A percentile compares a stretch with the other conserved stretches of the same genome.
These are phyloP conservation scores for Melanotaenia maccullochi DNA, from an alignment of 2,797 vertebrate species.

Conservation along the genomic window DNA sequence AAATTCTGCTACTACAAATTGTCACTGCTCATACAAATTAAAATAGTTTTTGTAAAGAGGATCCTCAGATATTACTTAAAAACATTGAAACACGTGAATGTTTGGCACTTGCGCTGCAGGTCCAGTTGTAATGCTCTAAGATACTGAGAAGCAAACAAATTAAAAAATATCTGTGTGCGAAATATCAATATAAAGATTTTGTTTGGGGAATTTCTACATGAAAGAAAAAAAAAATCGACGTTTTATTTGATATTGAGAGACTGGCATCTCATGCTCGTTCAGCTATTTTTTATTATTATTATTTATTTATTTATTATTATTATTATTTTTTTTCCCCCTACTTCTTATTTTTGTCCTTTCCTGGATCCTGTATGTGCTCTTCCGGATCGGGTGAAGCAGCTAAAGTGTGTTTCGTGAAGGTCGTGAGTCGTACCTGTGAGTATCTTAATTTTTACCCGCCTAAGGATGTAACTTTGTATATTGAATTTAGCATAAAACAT, in stretches of 20 bases:
- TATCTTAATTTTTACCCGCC: conserved; percentile 8
- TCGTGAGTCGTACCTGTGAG: conserved; percentile 68
- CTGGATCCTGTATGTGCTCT: conserved; percentile 9
- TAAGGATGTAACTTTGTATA: accelerated
- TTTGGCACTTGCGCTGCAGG: not conserved
- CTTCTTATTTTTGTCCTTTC: conserved; percentile 33
- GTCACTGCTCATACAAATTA: not conserved
- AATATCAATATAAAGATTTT: too few relatives aligned
- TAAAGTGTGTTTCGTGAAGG: conserved; percentile 67
- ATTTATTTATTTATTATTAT: too few relatives aligned
- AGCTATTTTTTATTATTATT: not conserved
- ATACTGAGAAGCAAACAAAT: too few relatives aligned
- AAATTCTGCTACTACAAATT: not conserved
- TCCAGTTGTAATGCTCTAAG: too few relatives aligned
- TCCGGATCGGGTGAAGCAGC: conserved; percentile 30
- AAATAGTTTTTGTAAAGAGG: too few relatives aligned
- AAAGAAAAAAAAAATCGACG: not conserved
- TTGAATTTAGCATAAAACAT: accelerated
- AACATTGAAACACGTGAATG: not conserved
- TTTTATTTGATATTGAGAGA: not conserved
- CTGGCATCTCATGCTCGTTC: not conserved
- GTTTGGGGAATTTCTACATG: not conserved
- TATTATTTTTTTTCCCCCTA: too few relatives aligned
- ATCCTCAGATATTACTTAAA: not conserved
- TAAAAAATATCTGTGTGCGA: not conserved